Evolutionary conservation across 2,888 invertebrate genomes (phyloP).

Genomic region (Tetragonisca angustula): DNA sequence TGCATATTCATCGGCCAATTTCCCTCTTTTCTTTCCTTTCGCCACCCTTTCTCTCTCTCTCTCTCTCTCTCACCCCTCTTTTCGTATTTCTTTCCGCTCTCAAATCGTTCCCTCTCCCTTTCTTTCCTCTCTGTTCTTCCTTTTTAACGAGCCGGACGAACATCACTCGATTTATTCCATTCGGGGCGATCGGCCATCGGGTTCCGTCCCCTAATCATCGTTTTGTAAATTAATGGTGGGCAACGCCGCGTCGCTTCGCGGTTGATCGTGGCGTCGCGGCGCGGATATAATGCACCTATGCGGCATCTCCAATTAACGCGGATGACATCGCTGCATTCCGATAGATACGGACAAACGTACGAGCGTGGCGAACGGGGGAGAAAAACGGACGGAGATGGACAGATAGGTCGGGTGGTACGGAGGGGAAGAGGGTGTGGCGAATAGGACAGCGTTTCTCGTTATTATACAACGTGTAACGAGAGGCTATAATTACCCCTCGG

Average conservation of each 20-base stretch:
- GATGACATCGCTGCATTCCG: conserved; percentile 63
- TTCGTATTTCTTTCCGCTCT: neutral
- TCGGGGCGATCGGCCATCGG: neutral
- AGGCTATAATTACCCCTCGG: conserved; percentile 56
- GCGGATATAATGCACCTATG: conserved; percentile 59
- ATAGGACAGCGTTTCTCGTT: conserved; percentile 53
- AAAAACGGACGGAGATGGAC: neutral
- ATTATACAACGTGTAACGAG: conserved; percentile 46
- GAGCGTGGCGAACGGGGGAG: neutral
- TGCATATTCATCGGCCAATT: conserved; percentile 74
- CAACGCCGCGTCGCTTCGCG: conserved; percentile 48
- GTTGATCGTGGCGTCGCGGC: conserved; percentile 52
- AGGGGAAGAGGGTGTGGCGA: neutral
- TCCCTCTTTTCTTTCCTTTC: conserved; percentile 27
- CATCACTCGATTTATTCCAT: conserved; percentile 42
- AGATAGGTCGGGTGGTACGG: neutral
- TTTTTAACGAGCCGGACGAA: conserved; percentile 57
- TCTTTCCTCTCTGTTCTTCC: neutral
- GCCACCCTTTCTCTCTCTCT: neutral
- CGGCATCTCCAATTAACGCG: conserved; percentile 68
- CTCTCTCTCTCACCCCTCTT: neutral
- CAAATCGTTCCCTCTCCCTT: neutral
- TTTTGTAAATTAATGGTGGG: conserved; percentile 70
- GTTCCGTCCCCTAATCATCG: conserved; percentile 58
- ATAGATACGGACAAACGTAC: conserved; percentile 62